Evolutionary conservation across 2,113 vertebrate genomes (phyloP).

Genomic region (Amia ocellicauda): DNA sequence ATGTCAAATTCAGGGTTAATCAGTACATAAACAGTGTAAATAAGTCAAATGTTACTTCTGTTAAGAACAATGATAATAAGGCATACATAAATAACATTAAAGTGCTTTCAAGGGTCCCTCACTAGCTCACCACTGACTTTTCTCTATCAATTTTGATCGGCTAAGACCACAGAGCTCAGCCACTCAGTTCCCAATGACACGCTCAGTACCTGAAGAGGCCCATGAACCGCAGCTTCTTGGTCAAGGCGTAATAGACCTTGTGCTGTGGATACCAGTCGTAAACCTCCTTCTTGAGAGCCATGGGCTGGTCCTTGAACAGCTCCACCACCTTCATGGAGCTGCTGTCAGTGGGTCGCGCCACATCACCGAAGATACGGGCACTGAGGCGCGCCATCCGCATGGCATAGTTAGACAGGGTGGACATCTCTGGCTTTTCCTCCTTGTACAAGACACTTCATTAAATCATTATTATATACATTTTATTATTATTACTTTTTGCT

Average conservation of each 20-base stretch:
- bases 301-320: constrained; percentile 82
- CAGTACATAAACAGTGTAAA: too few relatives aligned
- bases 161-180: too few relatives aligned
- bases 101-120: too few relatives aligned
- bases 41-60: too few relatives aligned
- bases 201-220: constrained; percentile 86
- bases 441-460: background rate
- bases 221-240: constrained; percentile 78
- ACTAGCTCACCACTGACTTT: too few relatives aligned
- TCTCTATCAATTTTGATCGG: too few relatives aligned
- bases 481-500: too few relatives aligned
- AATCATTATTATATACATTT: too few relatives aligned
- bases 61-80: too few relatives aligned
- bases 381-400: constrained; percentile 86
- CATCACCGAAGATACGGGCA: constrained; percentile 83
- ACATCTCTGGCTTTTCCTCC: constrained; percentile 64
- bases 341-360: constrained; percentile 78
- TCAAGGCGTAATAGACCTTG: constrained; percentile 79
- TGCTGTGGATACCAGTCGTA: constrained; percentile 92
- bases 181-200: background rate
- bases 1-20: too few relatives aligned
- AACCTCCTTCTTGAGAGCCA: constrained; percentile 78
- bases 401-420: constrained; percentile 76
- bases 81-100: too few relatives aligned
- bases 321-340: constrained; percentile 88